Evolutionary conservation across 2,888 invertebrate genomes (phyloP), one percentile per base, ranked within the genome.

Genomic region (Cheilosia soror): DNA sequence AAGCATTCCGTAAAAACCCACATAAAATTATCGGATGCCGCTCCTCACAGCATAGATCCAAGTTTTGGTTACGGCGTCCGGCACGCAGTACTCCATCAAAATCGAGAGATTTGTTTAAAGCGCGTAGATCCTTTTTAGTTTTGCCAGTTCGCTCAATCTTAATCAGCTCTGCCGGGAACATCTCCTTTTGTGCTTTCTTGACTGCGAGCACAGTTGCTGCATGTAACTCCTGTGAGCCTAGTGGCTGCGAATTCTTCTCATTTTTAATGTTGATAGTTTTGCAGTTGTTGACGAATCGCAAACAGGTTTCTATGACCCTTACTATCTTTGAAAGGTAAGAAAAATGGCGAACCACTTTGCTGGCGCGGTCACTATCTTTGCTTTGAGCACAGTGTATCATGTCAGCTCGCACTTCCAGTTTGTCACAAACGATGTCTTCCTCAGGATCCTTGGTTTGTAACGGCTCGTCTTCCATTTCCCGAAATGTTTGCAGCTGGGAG

Each of bases 141-240:
- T 9, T 25, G 2, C 20, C 4, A 5, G 7, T 4, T 11, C 29
- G 6, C n/a, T 15, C 27, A 27, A 27, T 3, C 27, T 37, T 27
- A 1, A 29, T 40, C 40, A 40, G 13, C 29, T n/a, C 27, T 2
- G 11, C 29, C 7, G 15, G 5, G 31, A 68, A 68, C 55, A 68
- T 57, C 4, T 58, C 44, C 4, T 58, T 33, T 69, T 69, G 69
- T 33, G 20, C 71, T n/a, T 49, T 25, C 6, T 44, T 57, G 44
- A 69, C 29, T n/a, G 31, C 31, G 1, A 33, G 33, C 33, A 33
- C 1, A 37, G 7, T 37, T 37, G 37, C 9, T 7, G 11, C 37
- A 0, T 37, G 6, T 37, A 37, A 37, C 37, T 37, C 37, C 37
- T 11, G 11, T 37, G 37, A 7, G 9, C 42, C 11, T 31, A 44